Conservation (phyloP, 2,797 vertebrate species). For the Dryobates pubescens region DNA sequence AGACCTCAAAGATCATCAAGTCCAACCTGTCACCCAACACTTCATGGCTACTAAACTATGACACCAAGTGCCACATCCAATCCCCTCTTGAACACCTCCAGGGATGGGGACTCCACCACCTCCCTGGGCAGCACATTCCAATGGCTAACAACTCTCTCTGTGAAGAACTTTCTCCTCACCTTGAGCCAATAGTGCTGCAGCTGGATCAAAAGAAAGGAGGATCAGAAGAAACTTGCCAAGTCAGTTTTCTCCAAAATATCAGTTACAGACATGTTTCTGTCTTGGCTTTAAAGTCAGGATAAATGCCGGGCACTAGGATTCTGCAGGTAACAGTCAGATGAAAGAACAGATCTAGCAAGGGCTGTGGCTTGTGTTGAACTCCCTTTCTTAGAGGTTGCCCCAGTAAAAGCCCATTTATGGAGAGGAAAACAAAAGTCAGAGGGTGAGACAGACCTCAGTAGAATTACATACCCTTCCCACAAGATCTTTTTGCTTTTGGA, state of each 20-base stretch:
- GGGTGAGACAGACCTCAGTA: neutral
- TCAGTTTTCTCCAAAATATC: neutral
- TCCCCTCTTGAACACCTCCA: too few relatives aligned
- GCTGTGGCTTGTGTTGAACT: neutral
- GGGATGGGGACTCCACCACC: too few relatives aligned
- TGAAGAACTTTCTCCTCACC: too few relatives aligned
- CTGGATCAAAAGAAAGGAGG: neutral
- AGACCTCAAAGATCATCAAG: too few relatives aligned
- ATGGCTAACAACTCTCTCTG: too few relatives aligned
- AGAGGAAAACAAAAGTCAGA: neutral
- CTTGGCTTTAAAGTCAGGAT: neutral
- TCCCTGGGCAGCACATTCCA: too few relatives aligned
- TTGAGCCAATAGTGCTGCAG: neutral
- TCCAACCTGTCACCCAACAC: too few relatives aligned
- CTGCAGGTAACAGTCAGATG: neutral
- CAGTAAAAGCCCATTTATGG: neutral
- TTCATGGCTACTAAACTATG: too few relatives aligned
- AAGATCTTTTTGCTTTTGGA: neutral
- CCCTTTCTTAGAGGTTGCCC: neutral
- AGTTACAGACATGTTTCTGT: neutral
- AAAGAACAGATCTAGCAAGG: neutral
- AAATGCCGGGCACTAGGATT: neutral
- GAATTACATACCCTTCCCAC: neutral
- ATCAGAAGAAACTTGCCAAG: neutral
- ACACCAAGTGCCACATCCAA: too few relatives aligned